Conservation (phyloP, 2,113 vertebrate genomes). For the Rhinichthys klamathensis region DNA sequence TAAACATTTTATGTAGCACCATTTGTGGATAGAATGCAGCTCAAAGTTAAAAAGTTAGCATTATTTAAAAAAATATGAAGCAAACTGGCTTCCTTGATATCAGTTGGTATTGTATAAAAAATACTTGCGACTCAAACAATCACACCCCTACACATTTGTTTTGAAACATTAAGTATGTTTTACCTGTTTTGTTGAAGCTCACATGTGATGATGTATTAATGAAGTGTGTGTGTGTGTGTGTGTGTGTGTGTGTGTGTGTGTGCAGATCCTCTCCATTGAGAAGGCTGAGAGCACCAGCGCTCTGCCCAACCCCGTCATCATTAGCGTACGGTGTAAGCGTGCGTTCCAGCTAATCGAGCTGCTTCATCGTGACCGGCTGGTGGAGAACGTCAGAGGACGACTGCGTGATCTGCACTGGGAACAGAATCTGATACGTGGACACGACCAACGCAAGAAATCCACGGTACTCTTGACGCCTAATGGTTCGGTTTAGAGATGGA, state of each 20-base stretch:
- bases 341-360: conserved; percentile 97
- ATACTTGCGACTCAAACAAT: no score
- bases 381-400: conserved; percentile 79
- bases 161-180: no score
- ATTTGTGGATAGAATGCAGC: no score
- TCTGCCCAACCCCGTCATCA: conserved; percentile 89
- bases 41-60: no score
- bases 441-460: conserved; percentile 59
- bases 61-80: no score
- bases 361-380: conserved; percentile 81
- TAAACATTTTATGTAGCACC: no score
- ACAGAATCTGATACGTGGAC: conserved; percentile 64
- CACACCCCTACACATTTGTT: no score
- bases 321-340: conserved; percentile 87
- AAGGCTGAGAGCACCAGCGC: conserved; percentile 91
- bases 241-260: not conserved
- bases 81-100: no score
- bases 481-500: no score
- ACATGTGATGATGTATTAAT: not conserved
- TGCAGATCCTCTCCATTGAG: conserved; percentile 89
- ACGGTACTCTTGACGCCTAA: conserved; percentile 54
- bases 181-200: no score
- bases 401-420: conserved; percentile 77
- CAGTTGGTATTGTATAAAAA: no score
- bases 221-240: not conserved